phyloP scores from a whole-genome alignment of 2,113 vertebrate genomes.

The Sapajus apella region DNA sequence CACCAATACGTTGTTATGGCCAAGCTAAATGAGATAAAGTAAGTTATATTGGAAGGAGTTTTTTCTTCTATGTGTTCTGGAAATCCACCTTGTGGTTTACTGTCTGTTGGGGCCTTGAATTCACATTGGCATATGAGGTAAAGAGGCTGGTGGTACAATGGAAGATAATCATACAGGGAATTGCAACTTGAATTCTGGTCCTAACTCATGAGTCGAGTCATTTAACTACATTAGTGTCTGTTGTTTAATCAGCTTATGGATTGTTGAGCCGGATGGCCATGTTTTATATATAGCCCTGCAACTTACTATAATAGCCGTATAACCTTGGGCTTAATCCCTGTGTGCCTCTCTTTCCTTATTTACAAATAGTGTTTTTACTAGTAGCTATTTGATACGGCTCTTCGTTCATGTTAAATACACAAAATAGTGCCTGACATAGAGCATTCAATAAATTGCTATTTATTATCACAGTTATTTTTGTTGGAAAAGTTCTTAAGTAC shows the following conservation, averaged over 20 bases:
- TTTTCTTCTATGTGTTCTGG: background rate
- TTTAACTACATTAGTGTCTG: background rate
- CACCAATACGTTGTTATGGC: background rate
- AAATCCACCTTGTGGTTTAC: background rate
- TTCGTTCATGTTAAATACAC: background rate
- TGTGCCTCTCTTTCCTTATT: background rate
- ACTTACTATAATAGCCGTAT: background rate
- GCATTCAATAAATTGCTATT: background rate
- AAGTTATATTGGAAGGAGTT: background rate
- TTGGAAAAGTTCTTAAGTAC: background rate
- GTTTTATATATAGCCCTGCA: background rate
- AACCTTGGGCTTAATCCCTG: background rate
- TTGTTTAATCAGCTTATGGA: background rate
- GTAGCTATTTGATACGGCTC: background rate
- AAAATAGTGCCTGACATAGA: background rate
- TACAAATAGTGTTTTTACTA: background rate
- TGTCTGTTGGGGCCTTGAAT: background rate
- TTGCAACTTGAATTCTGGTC: background rate
- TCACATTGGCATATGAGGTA: background rate
- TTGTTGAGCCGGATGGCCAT: background rate
- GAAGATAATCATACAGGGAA: background rate
- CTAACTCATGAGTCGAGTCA: background rate
- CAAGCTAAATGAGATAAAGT: background rate
- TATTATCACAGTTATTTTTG: background rate
- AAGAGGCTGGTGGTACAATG: background rate